A percentile compares a stretch with the other conserved stretches of the same genome.
Evolutionary conservation across 2,797 vertebrate genomes (phyloP).

Genomic region (Chiloscyllium punctatum): DNA sequence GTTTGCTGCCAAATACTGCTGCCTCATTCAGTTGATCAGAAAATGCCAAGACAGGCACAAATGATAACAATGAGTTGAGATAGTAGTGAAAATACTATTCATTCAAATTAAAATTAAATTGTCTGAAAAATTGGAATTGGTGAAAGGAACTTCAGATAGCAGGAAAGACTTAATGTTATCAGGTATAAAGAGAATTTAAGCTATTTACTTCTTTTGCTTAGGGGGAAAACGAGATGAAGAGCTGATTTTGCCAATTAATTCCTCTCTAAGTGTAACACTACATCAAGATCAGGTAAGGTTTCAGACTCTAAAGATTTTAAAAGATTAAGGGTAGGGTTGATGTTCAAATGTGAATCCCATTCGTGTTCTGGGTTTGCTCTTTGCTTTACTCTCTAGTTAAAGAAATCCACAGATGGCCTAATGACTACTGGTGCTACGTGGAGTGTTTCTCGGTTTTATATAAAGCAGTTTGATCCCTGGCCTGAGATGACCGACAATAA

Average conservation of each 20-base stretch:
- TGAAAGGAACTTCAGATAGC: neutral
- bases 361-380: neutral
- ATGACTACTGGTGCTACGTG: neutral
- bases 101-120: neutral
- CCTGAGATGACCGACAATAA: neutral
- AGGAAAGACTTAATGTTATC: neutral
- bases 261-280: constrained; percentile 85
- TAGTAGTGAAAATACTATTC: neutral
- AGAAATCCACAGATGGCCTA: neutral
- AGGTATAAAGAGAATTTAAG: neutral
- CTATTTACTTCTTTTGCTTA: constrained; percentile 43
- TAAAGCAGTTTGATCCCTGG: neutral
- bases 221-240: constrained; percentile 91
- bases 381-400: neutral
- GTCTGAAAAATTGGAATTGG: neutral
- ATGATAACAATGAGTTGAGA: neutral
- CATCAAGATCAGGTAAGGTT: constrained; percentile 84
- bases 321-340: neutral
- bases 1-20: neutral
- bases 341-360: neutral
- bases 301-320: neutral
- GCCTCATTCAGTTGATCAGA: neutral
- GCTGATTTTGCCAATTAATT: constrained; percentile 88
- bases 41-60: neutral
- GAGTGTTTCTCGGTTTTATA: neutral